Percentiles rank a stretch among this genome's conserved stretches.
phyloP scores from a whole-genome alignment of 2,797 vertebrate species.

The Mycteria americana region DNA sequence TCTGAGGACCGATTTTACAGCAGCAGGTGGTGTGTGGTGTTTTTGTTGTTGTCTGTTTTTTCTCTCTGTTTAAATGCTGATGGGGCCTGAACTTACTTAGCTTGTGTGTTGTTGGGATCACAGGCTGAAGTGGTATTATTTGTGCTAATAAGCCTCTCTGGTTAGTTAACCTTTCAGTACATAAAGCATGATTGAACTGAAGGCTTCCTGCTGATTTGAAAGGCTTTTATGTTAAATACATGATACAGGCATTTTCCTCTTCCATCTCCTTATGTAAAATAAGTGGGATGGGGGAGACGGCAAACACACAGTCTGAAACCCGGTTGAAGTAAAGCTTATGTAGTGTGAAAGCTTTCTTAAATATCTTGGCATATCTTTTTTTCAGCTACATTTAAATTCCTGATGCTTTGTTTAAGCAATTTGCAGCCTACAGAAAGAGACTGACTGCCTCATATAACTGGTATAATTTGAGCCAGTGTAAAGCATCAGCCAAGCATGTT shows the following conservation, averaged over 20 bases:
- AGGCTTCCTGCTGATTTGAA: slow-evolving; percentile 56
- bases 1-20: background rate
- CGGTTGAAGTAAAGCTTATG: slow-evolving; percentile 32
- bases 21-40: background rate
- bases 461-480: background rate
- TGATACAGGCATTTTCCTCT: slow-evolving; percentile 1
- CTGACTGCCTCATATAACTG: background rate
- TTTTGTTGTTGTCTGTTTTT: background rate
- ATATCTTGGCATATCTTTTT: slow-evolving; percentile 8
- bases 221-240: slow-evolving; percentile 49
- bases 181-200: slow-evolving; percentile 60
- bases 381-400: slow-evolving; percentile 10
- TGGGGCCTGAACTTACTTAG: background rate
- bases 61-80: background rate
- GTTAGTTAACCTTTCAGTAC: slow-evolving; percentile 47
- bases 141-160: slow-evolving; percentile 37
- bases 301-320: background rate
- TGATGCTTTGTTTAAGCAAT: slow-evolving; percentile 46
- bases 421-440: background rate
- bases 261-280: slow-evolving; percentile 17
- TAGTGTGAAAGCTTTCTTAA: background rate
- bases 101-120: background rate
- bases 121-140: background rate
- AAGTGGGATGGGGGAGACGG: background rate
- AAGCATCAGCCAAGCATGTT: background rate